Evolutionary conservation across 2,113 vertebrate genomes (phyloP).

Genomic region (Chaetodon auriga): DNA sequence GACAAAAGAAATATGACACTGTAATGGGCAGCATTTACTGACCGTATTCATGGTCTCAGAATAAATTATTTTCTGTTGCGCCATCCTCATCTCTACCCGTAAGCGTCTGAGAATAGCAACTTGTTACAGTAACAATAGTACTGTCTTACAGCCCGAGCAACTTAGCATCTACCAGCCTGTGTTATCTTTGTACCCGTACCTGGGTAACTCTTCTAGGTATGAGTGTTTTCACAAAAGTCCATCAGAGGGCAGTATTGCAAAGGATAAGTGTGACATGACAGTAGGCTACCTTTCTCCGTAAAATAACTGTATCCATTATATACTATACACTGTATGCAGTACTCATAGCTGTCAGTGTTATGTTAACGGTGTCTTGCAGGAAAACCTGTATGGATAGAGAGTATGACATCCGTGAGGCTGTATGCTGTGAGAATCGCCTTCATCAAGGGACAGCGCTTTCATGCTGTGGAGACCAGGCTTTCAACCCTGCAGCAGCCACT

Average conservation of each 20-base stretch:
- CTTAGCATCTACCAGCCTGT: neutral
- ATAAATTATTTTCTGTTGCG: neutral
- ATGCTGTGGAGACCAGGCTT: constrained; percentile 6
- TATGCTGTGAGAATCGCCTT: neutral
- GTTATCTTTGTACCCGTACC: neutral
- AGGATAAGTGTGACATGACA: neutral
- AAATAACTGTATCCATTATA: neutral
- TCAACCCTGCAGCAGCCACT: constrained; percentile 25
- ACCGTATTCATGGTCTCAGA: neutral
- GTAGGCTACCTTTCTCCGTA: neutral
- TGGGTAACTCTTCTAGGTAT: neutral
- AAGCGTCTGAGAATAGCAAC: neutral
- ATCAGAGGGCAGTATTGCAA: constrained; percentile 52
- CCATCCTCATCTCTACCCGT: neutral
- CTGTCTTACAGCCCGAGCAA: neutral
- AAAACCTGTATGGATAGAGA: neutral
- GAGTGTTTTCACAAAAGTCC: constrained; percentile 1
- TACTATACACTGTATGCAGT: neutral
- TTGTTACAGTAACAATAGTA: neutral
- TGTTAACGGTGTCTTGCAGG: constrained; percentile 5
- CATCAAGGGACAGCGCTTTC: neutral
- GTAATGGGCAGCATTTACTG: neutral
- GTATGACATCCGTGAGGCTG: neutral
- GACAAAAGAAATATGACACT: neutral
- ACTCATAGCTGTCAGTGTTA: neutral